phyloP scores from a whole-genome alignment of 2,113 vertebrate genomes.

The Pan troglodytes region NHGRI_mPanTro3-v2.1_pri NC_072403.2:85187001-85187500 shows the following conservation, averaged over 20 bases:
- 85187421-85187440: not conserved
- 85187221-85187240: not conserved
- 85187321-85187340: not conserved
- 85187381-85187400: not conserved
- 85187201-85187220: no score
- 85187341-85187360: not conserved
- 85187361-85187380: not conserved
- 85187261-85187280: not conserved
- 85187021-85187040: no score
- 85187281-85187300: no score
- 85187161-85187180: not conserved
- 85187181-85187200: not conserved
- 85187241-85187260: not conserved
- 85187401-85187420: not conserved
- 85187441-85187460: not conserved
- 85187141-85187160: not conserved
- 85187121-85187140: not conserved
- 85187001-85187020: not conserved
- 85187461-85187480: not conserved
- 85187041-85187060: not conserved
- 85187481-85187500: not conserved
- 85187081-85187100: not conserved
- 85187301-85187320: not conserved
- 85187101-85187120: not conserved
- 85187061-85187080: not conserved